Evolutionary conservation across 2,888 invertebrate species (phyloP).

Genomic region (Scrobipalpa costella): DNA sequence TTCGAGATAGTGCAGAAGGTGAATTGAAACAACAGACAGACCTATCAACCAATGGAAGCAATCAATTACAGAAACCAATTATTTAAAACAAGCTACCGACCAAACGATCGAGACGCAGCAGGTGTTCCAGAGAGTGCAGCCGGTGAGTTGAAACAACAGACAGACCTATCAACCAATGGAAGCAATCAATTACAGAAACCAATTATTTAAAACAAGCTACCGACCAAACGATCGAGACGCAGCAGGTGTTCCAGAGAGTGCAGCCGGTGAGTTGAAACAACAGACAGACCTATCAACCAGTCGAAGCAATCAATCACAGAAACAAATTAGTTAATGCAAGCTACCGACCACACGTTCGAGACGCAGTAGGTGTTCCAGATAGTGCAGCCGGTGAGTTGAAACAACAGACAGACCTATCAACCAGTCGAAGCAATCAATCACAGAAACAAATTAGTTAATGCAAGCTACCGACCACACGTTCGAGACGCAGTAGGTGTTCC

Average conservation of each 20-base stretch:
- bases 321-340: no score
- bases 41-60: no score
- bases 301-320: not conserved
- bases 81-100: no score
- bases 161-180: no score
- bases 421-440: not conserved
- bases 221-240: conserved; percentile 7
- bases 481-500: conserved; percentile 29
- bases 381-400: conserved; percentile 10
- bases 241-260: conserved; percentile 28
- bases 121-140: conserved; percentile 25
- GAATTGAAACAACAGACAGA: not conserved
- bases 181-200: no score
- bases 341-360: no score
- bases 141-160: conserved; percentile 9
- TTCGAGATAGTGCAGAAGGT: conserved; percentile 23
- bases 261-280: conserved; percentile 14
- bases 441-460: no score
- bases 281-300: not conserved
- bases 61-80: no score
- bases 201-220: no score
- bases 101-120: conserved; percentile 25
- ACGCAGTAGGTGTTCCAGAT: conserved; percentile 29
- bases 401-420: not conserved
- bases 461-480: not conserved